Evolutionary conservation across 2,888 invertebrate species (phyloP).

Genomic region (Sympetrum striolatum): DNA sequence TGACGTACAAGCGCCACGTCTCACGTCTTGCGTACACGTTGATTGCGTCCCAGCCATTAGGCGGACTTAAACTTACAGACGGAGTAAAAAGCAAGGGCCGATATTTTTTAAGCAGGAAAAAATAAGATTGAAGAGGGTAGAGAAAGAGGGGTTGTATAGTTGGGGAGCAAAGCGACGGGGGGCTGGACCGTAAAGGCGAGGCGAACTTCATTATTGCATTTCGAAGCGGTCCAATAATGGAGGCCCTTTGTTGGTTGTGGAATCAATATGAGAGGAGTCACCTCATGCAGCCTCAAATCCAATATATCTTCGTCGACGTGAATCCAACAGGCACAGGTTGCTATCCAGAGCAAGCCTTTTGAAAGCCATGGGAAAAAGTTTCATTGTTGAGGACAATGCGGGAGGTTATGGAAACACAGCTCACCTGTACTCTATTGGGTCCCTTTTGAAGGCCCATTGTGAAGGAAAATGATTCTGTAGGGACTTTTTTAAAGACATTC

Average conservation of each 20-base stretch:
- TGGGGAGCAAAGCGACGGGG: neutral
- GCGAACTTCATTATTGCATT: constrained; percentile 42
- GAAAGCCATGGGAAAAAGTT: constrained; percentile 14
- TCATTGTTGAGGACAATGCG: constrained; percentile 1
- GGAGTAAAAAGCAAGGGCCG: neutral
- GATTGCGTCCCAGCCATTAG: too few relatives aligned
- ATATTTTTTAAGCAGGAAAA: neutral
- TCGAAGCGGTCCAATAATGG: constrained; percentile 26
- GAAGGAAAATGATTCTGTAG: neutral
- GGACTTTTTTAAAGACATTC: neutral
- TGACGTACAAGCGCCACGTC: too few relatives aligned
- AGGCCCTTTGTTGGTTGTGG: constrained; percentile 26
- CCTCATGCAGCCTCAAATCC: constrained; percentile 17
- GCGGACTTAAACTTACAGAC: neutral
- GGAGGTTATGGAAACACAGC: constrained; percentile 3
- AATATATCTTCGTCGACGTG: constrained; percentile 37
- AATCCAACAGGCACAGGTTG: neutral
- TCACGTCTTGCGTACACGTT: too few relatives aligned
- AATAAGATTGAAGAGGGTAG: neutral
- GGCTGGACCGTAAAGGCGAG: constrained; percentile 27
- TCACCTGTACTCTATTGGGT: constrained; percentile 19
- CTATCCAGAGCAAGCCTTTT: neutral
- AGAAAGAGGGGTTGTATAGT: neutral
- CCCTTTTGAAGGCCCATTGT: constrained; percentile 14
- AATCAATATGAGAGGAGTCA: constrained; percentile 11